Evolutionary conservation across 2,113 vertebrate species (phyloP), one percentile per base, ranked within the genome.

Genomic region (Tenebrosternarchus preto): DNA sequence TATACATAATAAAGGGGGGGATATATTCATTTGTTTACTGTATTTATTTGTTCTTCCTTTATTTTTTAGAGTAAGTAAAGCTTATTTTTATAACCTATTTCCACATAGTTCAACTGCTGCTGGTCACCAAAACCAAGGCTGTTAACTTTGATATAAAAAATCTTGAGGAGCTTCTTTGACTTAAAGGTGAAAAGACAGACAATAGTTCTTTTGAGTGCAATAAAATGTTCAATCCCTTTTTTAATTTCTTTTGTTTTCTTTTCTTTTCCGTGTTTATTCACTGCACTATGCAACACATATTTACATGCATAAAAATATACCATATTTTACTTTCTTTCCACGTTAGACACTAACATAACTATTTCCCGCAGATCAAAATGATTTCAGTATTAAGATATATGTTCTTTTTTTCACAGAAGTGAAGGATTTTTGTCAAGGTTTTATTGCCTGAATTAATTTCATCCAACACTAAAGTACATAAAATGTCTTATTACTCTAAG

Each of bases 401-500:
- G 57, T 60, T 25, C 57, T 11, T 60, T 22, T n/a, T 60, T 22
- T 6, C 57, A 1, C 22, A 8, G 6, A 16, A 15, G 11, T 63
- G 12, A 63, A 29, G 15, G 24, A 17, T 27, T 50, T 50, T 50
- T 50, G 43, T 9, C 3, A 64, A 4, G 19, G 31, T 53, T 53
- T 50, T 80, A 71, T 55, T 24, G 39, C 68, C 15, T 53, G 20
- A 46, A 43, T 46, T 60, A 27, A 27, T 17, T 46, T 31, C 36
- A 31, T 24, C 67, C 29, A 70, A 25, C 20, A 12, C 4, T 63
- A 73, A 73, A 73, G 59, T 63, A 73, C 22, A 67, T 74, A 39
- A 80, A 74, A 57, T 20, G 33, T 59, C 29, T 29, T 63, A 5
- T 46, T 69, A 4, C 29, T 57, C 50, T 15, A 22, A 60, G 36